phyloP scores from a whole-genome alignment of 2,797 vertebrate genomes.

The Lagorchestes hirsutus region DNA sequence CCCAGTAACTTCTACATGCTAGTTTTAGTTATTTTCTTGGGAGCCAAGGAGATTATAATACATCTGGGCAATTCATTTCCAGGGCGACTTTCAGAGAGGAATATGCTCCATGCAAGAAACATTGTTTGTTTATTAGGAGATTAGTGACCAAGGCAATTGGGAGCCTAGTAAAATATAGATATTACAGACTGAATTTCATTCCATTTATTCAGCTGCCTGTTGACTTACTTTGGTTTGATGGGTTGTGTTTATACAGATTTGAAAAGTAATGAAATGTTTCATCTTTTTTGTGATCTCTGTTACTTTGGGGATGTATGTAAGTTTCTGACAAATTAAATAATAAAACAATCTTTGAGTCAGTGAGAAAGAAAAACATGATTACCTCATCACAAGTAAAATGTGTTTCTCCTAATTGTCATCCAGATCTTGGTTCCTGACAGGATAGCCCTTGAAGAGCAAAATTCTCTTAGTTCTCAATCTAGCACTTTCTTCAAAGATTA shows the following conservation, averaged over 20 bases:
- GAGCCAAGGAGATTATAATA: neutral
- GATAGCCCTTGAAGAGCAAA: neutral
- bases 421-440: neutral
- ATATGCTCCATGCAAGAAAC: neutral
- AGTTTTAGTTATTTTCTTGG: neutral
- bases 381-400: too few species aligned
- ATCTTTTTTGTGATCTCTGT: slow-evolving; percentile 8
- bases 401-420: neutral
- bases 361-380: neutral
- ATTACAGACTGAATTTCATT: neutral
- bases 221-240: slow-evolving; percentile 9
- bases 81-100: neutral
- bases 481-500: neutral
- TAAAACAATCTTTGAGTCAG: neutral
- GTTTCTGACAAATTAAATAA: neutral
- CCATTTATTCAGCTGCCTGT: neutral
- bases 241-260: neutral
- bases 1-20: neutral
- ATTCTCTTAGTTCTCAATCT: neutral
- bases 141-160: neutral
- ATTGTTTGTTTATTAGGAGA: neutral
- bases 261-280: slow-evolving; percentile 3
- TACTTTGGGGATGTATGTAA: neutral
- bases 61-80: neutral
- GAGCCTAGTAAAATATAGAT: neutral